These are phyloP conservation scores for Clarias pachynema DNA, from an alignment of 2,797 vertebrate genomes.

Conservation along the genomic window DNA sequence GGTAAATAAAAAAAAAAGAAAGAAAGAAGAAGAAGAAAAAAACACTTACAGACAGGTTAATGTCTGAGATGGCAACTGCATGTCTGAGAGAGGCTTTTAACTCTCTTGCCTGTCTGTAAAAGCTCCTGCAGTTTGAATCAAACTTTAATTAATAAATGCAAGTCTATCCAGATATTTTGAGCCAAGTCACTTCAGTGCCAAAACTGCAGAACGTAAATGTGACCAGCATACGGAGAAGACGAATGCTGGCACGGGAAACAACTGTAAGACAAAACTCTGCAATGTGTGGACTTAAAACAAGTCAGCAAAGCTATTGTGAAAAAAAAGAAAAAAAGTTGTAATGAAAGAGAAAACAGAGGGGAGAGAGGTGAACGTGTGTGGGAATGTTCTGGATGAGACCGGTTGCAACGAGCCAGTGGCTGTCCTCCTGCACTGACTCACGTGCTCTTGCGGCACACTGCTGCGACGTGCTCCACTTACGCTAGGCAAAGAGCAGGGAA, in stretches of 20 bases:
- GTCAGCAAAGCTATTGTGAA: constrained; percentile 19
- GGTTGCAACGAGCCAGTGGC: constrained; percentile 8
- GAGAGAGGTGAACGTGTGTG: constrained; percentile 28
- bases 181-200: constrained; percentile 61
- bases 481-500: constrained; percentile 56
- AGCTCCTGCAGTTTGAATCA: not conserved
- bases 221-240: constrained; percentile 45
- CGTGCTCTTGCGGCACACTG: constrained; percentile 60
- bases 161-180: not conserved
- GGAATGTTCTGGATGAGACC: constrained; percentile 42
- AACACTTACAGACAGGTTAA: not conserved
- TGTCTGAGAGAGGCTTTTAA: not conserved
- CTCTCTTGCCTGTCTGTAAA: not conserved
- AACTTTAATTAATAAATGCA: not conserved
- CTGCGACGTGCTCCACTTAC: constrained; percentile 69
- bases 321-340: not conserved
- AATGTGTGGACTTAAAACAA: constrained; percentile 31
- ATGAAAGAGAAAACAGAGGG: constrained; percentile 13
- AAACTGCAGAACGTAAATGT: constrained; percentile 67
- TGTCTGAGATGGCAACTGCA: not conserved
- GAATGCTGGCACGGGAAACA: constrained; percentile 46
- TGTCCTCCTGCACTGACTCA: constrained; percentile 53
- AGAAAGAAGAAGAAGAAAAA: not conserved
- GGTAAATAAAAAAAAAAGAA: no score
- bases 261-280: constrained; percentile 39